Percentiles rank a stretch among this genome's conserved stretches.
phyloP scores from a whole-genome alignment of 2,888 invertebrate species.

The Iselma pallidipennis region DNA sequence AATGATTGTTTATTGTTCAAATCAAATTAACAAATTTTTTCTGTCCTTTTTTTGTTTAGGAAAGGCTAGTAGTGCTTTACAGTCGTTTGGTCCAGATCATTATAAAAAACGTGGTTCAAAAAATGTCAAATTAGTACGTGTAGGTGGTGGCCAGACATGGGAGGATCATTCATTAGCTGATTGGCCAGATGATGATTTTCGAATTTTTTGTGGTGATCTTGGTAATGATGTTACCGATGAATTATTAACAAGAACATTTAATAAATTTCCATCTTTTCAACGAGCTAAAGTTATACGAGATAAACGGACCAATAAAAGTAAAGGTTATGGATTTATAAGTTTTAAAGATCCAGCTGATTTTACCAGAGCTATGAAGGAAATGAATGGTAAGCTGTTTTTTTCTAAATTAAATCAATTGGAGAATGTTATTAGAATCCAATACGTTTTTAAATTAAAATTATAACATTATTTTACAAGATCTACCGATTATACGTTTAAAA shows the following conservation, averaged over 20 bases:
- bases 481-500: too few species aligned
- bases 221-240: conserved; percentile 99
- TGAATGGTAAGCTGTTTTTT: conserved; percentile 79
- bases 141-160: conserved; percentile 95
- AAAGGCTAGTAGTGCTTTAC: conserved; percentile 62
- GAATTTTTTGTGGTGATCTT: conserved; percentile 98
- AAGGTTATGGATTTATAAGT: conserved; percentile 98
- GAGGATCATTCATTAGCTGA: conserved; percentile 92
- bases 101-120: conserved; percentile 53
- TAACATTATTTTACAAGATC: too few species aligned
- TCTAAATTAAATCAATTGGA: too few species aligned
- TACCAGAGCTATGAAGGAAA: conserved; percentile 98
- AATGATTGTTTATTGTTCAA: conserved; percentile 19
- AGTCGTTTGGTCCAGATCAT: conserved; percentile 62
- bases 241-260: conserved; percentile 92
- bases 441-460: too few species aligned
- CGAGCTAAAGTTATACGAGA: conserved; percentile 95
- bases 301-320: conserved; percentile 95
- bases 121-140: conserved; percentile 76
- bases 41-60: conserved; percentile 41
- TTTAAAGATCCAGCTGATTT: conserved; percentile 98
- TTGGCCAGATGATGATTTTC: conserved; percentile 98
- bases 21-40: conserved; percentile 21
- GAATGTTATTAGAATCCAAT: too few species aligned
- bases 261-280: conserved; percentile 90